These are phyloP conservation scores for Leistus spinibarbis DNA, from an alignment of 2,888 invertebrate genomes.

Conservation along the genomic window DNA sequence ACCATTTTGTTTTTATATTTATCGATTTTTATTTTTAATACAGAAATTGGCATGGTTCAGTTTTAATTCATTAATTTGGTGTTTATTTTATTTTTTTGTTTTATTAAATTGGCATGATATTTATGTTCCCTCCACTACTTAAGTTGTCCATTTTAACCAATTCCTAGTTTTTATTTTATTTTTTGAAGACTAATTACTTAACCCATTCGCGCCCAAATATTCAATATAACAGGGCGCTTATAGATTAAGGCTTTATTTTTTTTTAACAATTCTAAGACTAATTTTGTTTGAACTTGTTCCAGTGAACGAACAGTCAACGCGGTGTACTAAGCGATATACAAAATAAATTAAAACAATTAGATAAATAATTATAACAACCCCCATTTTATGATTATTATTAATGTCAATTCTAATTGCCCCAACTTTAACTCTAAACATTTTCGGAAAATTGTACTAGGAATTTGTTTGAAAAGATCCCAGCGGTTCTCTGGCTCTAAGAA, in stretches of 20 bases:
- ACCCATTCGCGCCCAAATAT: too few relatives aligned
- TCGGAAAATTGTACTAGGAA: too few relatives aligned
- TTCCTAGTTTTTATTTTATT: neutral
- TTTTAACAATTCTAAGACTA: neutral
- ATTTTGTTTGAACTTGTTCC: neutral
- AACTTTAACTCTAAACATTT: neutral
- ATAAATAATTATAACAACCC: neutral
- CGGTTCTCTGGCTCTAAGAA: too few relatives aligned
- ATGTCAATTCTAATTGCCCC: neutral
- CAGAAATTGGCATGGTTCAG: constrained; percentile 13
- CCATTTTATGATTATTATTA: neutral
- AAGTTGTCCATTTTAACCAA: neutral
- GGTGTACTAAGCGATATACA: neutral
- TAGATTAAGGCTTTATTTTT: neutral
- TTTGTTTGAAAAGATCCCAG: too few relatives aligned
- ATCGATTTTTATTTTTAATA: neutral
- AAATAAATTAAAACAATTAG: neutral
- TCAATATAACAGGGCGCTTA: too few relatives aligned
- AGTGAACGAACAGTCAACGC: neutral
- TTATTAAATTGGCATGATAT: neutral
- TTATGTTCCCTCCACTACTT: neutral
- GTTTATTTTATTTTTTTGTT: neutral
- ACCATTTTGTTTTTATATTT: neutral
- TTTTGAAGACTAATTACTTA: neutral
- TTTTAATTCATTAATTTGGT: neutral